Evolutionary conservation across 2,113 vertebrate species (phyloP).

Genomic region (Dromas ardeola): DNA sequence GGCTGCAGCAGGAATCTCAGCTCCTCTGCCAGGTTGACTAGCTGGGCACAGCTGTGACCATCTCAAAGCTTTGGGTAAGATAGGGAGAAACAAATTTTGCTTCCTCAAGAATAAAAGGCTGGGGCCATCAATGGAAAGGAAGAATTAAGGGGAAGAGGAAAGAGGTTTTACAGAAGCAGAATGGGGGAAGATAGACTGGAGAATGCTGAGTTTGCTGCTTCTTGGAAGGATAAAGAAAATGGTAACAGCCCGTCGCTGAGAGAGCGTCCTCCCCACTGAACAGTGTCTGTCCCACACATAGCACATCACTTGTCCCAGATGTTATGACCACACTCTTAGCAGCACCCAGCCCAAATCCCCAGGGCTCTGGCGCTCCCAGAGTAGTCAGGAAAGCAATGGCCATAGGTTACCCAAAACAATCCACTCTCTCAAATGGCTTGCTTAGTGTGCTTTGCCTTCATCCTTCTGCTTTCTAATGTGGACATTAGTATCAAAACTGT

Average conservation of each 20-base stretch:
- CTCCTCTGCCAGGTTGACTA: not conserved
- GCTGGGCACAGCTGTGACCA: not conserved
- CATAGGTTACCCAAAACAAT: not conserved
- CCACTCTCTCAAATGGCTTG: not conserved
- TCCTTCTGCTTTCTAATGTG: not conserved
- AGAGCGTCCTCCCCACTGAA: not conserved
- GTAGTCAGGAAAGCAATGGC: not conserved
- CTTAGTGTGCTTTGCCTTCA: not conserved
- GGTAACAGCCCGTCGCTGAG: not conserved
- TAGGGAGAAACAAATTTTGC: not conserved
- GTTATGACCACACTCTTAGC: too few relatives aligned
- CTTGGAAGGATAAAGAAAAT: not conserved
- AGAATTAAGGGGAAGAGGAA: not conserved
- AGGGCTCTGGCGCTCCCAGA: not conserved
- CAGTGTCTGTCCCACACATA: rapidly evolving
- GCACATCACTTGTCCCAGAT: not conserved
- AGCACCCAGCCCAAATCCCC: not conserved
- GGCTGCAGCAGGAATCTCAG: not conserved
- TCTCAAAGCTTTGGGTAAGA: not conserved
- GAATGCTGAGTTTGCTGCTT: not conserved
- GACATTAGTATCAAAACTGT: not conserved
- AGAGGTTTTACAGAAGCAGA: not conserved
- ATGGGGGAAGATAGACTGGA: not conserved
- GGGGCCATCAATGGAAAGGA: not conserved
- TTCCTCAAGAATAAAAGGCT: not conserved